Conservation (phyloP, 1,140 invertebrate species). For the Ctenoplectra terminalis region DNA sequence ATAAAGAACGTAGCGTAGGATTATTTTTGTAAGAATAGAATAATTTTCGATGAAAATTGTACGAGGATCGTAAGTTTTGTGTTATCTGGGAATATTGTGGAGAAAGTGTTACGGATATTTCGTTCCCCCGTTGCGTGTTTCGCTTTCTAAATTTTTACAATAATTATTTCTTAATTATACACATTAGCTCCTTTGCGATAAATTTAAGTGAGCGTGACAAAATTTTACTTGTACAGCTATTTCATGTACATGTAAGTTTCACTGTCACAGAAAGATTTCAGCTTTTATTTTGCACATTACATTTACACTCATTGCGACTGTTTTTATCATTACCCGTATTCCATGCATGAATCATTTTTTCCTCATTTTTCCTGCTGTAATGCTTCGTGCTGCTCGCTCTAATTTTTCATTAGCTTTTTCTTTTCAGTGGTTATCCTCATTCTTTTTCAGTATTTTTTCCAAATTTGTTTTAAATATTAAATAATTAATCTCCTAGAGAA, state of each 20-base stretch:
- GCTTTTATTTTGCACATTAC: not conserved
- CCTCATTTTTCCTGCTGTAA: too few relatives aligned
- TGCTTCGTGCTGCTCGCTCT: too few relatives aligned
- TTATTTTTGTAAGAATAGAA: not conserved
- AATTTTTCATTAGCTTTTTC: too few relatives aligned
- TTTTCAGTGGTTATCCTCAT: too few relatives aligned
- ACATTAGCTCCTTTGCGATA: not conserved
- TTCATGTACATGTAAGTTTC: not conserved
- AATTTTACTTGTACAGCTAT: not conserved
- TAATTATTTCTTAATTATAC: not conserved
- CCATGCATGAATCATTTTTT: too few relatives aligned
- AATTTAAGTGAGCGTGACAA: not conserved
- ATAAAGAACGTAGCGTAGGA: too few relatives aligned
- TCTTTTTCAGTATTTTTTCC: too few relatives aligned
- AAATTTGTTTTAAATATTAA: too few relatives aligned
- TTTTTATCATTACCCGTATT: too few relatives aligned
- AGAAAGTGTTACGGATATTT: constrained; percentile 9
- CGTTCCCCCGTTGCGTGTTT: not conserved
- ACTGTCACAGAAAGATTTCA: not conserved
- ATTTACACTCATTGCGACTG: not conserved
- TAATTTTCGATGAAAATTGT: too few relatives aligned
- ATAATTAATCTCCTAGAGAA: too few relatives aligned
- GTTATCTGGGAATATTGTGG: not conserved
- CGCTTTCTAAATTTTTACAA: constrained; percentile 11
- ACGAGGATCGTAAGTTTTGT: not conserved